phyloP scores from a whole-genome alignment of 2,113 vertebrate species.

The Terrapene triunguis region DNA sequence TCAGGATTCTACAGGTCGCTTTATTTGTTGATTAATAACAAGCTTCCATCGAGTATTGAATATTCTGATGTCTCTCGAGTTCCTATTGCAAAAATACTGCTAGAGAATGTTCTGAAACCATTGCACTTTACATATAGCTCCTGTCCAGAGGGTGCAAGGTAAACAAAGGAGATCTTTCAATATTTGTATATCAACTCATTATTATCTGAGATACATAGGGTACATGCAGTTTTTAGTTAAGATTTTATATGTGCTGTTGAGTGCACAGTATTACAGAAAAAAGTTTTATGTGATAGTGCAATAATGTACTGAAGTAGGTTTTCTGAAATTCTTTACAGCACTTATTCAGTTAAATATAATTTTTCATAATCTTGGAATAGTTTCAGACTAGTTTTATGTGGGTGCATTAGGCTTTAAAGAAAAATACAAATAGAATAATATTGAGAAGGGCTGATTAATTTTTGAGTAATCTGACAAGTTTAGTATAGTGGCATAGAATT shows the following conservation, averaged over 20 bases:
- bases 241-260: not conserved
- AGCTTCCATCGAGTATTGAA: constrained; percentile 95
- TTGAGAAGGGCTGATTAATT: not conserved
- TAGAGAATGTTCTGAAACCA: constrained; percentile 97
- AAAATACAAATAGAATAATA: not conserved
- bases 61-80: constrained; percentile 91
- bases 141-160: constrained; percentile 94
- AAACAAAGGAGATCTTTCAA: constrained; percentile 1
- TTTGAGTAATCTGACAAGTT: not conserved
- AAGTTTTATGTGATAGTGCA: not conserved
- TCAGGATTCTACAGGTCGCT: constrained; percentile 95
- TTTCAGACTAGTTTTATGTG: not conserved
- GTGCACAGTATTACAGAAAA: not conserved
- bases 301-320: not conserved
- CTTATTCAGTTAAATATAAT: not conserved
- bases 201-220: not conserved
- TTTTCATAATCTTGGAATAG: not conserved
- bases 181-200: not conserved
- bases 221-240: not conserved
- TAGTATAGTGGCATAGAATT: not conserved
- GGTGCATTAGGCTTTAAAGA: not conserved
- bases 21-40: constrained; percentile 94
- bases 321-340: not conserved
- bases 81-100: constrained; percentile 93
- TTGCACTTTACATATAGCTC: constrained; percentile 98